Conservation (phyloP, 2,888 invertebrate species). For the Hemithea aestivaria region DNA sequence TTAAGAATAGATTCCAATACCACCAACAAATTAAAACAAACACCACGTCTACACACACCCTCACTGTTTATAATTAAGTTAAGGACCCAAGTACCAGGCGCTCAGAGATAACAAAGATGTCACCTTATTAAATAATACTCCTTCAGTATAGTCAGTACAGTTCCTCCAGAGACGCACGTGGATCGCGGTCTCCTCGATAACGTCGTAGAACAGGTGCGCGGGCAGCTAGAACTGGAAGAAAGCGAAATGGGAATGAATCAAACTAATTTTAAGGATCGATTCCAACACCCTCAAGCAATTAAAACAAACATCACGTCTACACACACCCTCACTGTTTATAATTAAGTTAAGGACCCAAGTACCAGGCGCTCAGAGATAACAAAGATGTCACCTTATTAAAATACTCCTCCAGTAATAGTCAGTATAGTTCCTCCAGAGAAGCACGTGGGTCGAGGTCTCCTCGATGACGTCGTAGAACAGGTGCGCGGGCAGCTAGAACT, state of each 20-base stretch:
- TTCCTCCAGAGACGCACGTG: slow-evolving; percentile 56
- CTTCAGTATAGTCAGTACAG: slow-evolving; percentile 49
- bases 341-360: too few species aligned
- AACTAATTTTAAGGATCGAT: too few species aligned
- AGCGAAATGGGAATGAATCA: too few species aligned
- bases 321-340: too few species aligned
- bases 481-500: slow-evolving; percentile 68
- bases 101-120: neutral
- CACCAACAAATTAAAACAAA: too few species aligned
- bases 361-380: slow-evolving; percentile 3
- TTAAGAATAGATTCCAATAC: too few species aligned
- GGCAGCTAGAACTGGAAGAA: slow-evolving; percentile 71
- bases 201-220: slow-evolving; percentile 65
- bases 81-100: slow-evolving; percentile 2
- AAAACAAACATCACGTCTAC: too few species aligned
- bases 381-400: neutral
- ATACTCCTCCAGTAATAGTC: slow-evolving; percentile 7
- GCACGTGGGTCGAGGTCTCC: slow-evolving; percentile 63
- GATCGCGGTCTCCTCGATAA: slow-evolving; percentile 69
- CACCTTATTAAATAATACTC: slow-evolving; percentile 1
- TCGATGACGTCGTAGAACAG: slow-evolving; percentile 70
- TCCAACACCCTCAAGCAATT: too few species aligned
- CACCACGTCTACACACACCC: too few species aligned
- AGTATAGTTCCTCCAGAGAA: slow-evolving; percentile 58
- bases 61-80: too few species aligned